Evolutionary conservation across 2,888 invertebrate species (phyloP), one percentile per base, ranked within the genome.

Genomic region (Gasteruption jaculator): DNA sequence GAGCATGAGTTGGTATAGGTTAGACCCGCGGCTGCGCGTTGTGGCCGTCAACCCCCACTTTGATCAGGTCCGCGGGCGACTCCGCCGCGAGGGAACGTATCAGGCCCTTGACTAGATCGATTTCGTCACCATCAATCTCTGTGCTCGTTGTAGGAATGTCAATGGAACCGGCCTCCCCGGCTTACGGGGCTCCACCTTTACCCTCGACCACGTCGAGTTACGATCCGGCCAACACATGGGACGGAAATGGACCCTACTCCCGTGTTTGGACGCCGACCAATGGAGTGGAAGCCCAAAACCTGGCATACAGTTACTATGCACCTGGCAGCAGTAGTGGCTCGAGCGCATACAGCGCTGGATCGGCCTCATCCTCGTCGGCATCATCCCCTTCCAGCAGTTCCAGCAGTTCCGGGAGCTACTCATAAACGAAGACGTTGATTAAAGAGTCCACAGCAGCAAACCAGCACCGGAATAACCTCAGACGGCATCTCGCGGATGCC

Each of bases 161-260:
- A 44, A 85, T 85, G 85, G 76, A 76, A 38, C 71, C 76, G 46
- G 77, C 80, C 22, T 73, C 80, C 34, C 71, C 80, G 7, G 75
- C 82, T 46, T 87, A 87, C 64, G 86, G 86, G 31, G 79, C 81
- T 34, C 85, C 86, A 30, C 74, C 79, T 31, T 58, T 74, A 21
- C 64, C 73, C 21, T 76, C 82, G 43, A 76, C 77, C 38, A 74
- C 79, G 3, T 74, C 79, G 5, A 74, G 79, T 4, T 74, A 76
- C 20, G 69, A 76, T 14, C 81, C 85, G 20, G 77, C 80, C 46
- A 85, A 83, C 58, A 84, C 86, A 3, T 88, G 88, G 76, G 79
- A 78, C 50, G 82, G 77, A 60, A 80, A 82, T 35, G 86, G 86
- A 6, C 88, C 88, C 1, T 89, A 89, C 70, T 80, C 88, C 32